Base-by-base conservation (phyloP, 2,888 invertebrate genomes). In the Idaea aversata region DNA sequence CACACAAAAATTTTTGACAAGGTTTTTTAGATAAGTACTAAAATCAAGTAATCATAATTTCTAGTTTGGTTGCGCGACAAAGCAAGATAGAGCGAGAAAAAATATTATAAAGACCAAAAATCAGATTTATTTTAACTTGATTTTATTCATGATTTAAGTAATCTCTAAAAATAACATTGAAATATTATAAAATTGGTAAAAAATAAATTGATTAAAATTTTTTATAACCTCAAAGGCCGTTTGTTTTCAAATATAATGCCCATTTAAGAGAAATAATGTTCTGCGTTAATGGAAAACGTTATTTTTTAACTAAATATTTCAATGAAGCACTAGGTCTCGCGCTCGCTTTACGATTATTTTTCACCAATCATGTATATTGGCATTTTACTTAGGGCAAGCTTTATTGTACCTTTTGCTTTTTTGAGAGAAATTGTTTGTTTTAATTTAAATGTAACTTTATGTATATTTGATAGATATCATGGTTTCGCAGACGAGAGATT, bases 401-500 rank as follows among this genome's bases (percentile, higher is more conserved):
- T 57, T 63, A 65, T 75, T 67, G 77, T 82, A 87, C 91, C 91
- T 91, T 79, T 82, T 91, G 91, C 91, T 92, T 91, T 89, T 81
- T 91, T 91, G 90, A 92, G 87, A 89, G 77, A 81, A 76, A 79
- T 76, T 84, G 87, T 87, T 87, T 86, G 87, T 82, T 80, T 88
- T 87, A 87, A 25, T 25, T 25, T 86, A 81, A 86, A 86, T 86
- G 81, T 90, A 90, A 88, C 89, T 91, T 85, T 90, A 90, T 91
- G 91, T 92, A 91, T 91, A 91, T 91, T 91, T 90, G 87, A 84
- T 86, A 88, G 88, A 89, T 87, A 87, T 86, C 87, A 83, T 70
- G 86, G 7, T 47, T 10, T 47, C 47, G 47, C 47, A 47, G 47
- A 47, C 47, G 88, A 88, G 83, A 84, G 82, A 69, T 66, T 67